These are phyloP conservation scores for Eupithecia inturbata DNA, from an alignment of 2,888 invertebrate species.

Conservation along the genomic window DNA sequence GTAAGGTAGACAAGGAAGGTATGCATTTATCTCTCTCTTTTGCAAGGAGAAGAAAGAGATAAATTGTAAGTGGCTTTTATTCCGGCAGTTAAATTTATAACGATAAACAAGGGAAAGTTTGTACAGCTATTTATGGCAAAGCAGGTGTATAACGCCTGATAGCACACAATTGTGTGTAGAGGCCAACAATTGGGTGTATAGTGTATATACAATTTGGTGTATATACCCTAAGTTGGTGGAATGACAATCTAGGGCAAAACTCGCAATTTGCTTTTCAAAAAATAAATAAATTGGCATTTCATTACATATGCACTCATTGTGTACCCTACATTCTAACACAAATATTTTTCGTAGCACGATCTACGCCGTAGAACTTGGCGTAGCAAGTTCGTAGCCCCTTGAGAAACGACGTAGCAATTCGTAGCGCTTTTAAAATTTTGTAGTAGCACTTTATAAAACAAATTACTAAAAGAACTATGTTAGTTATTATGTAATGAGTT, in stretches of 20 bases:
- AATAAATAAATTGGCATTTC: background rate
- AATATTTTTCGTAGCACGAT: background rate
- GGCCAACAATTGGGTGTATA: background rate
- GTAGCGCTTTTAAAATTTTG: background rate
- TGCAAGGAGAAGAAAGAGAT: background rate
- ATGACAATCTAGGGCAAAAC: background rate
- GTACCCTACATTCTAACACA: background rate
- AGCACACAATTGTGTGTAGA: background rate
- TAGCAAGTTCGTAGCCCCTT: background rate
- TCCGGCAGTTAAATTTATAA: conserved; percentile 1
- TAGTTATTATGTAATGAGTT: too few species aligned
- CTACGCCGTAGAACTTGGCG: background rate
- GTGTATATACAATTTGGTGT: too few species aligned
- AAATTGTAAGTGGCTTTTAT: conserved; percentile 10
- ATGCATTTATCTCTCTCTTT: background rate
- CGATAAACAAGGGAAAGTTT: background rate
- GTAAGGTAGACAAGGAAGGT: conserved; percentile 2
- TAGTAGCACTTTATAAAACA: background rate
- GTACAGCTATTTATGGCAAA: background rate
- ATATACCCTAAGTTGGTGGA: background rate
- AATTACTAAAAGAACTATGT: too few species aligned
- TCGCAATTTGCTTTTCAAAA: background rate
- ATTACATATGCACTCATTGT: background rate
- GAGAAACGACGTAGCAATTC: background rate
- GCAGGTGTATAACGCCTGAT: background rate